Conservation (phyloP, 2,888 invertebrate species). For the Philopedon plagiatum region DNA sequence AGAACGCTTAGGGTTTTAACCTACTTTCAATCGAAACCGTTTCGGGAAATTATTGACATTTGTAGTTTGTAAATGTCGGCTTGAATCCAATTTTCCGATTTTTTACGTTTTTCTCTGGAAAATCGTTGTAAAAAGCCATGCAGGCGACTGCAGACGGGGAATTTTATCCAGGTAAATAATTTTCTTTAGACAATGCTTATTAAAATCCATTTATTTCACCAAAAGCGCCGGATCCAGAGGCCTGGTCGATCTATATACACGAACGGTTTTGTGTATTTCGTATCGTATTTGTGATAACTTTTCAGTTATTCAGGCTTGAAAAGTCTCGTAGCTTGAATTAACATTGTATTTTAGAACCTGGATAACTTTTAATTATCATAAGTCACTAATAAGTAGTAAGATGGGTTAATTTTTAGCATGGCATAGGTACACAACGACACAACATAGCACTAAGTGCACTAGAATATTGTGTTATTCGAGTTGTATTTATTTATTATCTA, state of each 20-base stretch:
- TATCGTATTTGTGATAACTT: not conserved
- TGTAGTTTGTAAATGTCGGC: slow-evolving; percentile 13
- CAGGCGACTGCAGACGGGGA: slow-evolving; percentile 51
- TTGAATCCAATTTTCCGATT: slow-evolving; percentile 5
- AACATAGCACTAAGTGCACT: too few relatives aligned
- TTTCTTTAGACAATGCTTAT: not conserved
- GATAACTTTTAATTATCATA: too few relatives aligned
- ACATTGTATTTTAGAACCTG: too few relatives aligned
- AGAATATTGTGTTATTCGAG: not conserved
- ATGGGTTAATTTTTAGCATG: too few relatives aligned
- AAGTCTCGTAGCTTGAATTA: too few relatives aligned
- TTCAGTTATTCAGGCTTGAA: not conserved
- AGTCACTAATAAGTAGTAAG: too few relatives aligned
- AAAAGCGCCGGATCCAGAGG: not conserved
- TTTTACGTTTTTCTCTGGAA: not conserved
- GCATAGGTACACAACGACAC: too few relatives aligned
- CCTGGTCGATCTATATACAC: not conserved
- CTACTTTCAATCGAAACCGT: not conserved
- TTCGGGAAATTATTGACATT: slow-evolving; percentile 10
- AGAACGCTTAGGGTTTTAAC: not conserved
- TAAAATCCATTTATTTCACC: not conserved
- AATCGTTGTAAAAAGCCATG: slow-evolving; percentile 32
- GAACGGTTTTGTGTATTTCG: not conserved
- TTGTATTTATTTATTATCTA: not conserved
- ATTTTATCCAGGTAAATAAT: slow-evolving; percentile 50